Base-by-base conservation (phyloP, 2,113 vertebrate species). In the Rhizomys pruinosus region DNA sequence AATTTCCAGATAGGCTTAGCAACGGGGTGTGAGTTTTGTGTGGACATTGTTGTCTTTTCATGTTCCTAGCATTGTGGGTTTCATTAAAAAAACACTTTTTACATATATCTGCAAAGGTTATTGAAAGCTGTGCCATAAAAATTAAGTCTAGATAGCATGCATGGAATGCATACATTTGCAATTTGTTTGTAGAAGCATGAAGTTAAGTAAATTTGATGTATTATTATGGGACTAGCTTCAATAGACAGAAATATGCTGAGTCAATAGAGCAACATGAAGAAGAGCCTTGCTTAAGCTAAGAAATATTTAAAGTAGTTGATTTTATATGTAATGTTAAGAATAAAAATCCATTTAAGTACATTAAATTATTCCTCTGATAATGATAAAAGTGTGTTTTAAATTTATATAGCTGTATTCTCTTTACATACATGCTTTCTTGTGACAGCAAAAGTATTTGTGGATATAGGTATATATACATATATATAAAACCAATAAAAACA, bases 401-500 rank as follows among this genome's bases (percentile, higher is more conserved):
- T 88, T 87, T 93, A 4, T 39, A 15, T 44, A 32, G 16, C 12
- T 84, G 88, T 76, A 23, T 76, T 89, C 34, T 92, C 32, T 87
- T 0, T 81, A 55, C 68, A 79, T 17, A 27, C 8, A 29, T 47
- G 37, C 81, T 39, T 64, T 90, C 89, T 88, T 95, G 12, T 94
- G 57, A 69, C n/a, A 78, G 82, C 59, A 44, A 93, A 95, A 89
- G 16, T 42, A 12, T 7, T 66, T 57, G n/a, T 11, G 10, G 32
- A 80, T 72, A 96, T 59, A 80, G 59, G 8, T 4, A 78, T 39
- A 32, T 10, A 27, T 42, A 57, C 34, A 6, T 74, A 77, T 66
- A 63, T 84, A 78, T n/a, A 52, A 52, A 7, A 61, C 29, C 87
- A 91, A 92, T 89, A 95, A 86, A 96, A 96, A 86, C 61, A 95